Percentiles rank a stretch among this genome's conserved stretches.
phyloP scores from a whole-genome alignment of 2,888 invertebrate genomes.

The Masnerella sp. region DNA sequence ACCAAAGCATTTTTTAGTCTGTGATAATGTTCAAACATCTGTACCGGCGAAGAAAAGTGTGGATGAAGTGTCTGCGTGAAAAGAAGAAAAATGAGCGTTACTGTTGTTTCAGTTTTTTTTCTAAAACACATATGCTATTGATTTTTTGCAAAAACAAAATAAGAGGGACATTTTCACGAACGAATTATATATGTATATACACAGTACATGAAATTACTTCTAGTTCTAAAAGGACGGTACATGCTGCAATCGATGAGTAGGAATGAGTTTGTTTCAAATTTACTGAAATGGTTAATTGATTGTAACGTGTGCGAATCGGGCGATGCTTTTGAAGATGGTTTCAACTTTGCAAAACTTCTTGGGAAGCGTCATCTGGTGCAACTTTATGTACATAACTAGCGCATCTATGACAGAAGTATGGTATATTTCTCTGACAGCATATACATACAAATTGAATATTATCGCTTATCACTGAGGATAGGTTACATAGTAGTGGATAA shows the following conservation, averaged over 20 bases:
- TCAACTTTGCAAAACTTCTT: too few relatives aligned
- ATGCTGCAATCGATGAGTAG: too few relatives aligned
- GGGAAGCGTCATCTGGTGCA: not conserved
- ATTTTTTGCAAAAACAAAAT: slow-evolving; percentile 18
- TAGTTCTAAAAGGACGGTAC: too few relatives aligned
- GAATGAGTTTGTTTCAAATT: too few relatives aligned
- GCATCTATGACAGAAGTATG: slow-evolving; percentile 41
- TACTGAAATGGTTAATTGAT: too few relatives aligned
- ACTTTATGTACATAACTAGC: slow-evolving; percentile 46
- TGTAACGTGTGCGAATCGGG: too few relatives aligned
- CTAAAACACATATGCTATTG: too few relatives aligned
- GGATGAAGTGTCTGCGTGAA: slow-evolving; percentile 59
- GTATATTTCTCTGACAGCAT: slow-evolving; percentile 45
- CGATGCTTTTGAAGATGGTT: too few relatives aligned
- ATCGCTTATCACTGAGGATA: slow-evolving; percentile 48
- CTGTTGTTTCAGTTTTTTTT: slow-evolving; percentile 1
- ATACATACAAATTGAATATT: slow-evolving; percentile 34
- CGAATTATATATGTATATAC: slow-evolving; percentile 39
- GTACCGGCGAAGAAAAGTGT: slow-evolving; percentile 64
- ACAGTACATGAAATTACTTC: slow-evolving; percentile 12
- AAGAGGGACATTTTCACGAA: slow-evolving; percentile 14
- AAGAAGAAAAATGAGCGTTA: slow-evolving; percentile 28
- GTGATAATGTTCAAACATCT: slow-evolving; percentile 60
- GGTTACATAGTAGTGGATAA: slow-evolving; percentile 28
- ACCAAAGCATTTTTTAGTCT: too few relatives aligned